Conservation (phyloP, 2,888 invertebrate genomes). For the Zelleria hepariella region DNA sequence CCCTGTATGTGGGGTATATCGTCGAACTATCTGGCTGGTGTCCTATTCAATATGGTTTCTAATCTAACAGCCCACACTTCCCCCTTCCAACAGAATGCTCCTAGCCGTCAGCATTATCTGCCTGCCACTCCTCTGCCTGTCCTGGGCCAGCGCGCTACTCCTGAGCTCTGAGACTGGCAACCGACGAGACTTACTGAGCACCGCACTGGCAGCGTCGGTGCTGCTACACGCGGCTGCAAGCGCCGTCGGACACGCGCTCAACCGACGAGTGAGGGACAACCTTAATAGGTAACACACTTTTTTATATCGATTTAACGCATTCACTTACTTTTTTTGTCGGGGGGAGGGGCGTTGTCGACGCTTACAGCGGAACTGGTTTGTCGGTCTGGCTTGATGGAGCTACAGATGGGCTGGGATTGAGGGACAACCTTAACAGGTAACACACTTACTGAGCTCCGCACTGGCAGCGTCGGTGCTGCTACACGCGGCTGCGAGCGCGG, state of each 20-base stretch:
- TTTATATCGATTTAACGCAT: too few species aligned
- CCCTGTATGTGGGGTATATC: too few species aligned
- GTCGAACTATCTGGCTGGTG: too few species aligned
- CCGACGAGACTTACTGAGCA: conserved; percentile 77
- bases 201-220: conserved; percentile 83
- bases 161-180: conserved; percentile 78
- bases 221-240: conserved; percentile 87
- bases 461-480: conserved; percentile 83
- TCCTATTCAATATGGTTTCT: too few species aligned
- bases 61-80: too few species aligned
- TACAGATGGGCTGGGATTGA: too few species aligned
- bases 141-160: conserved; percentile 79
- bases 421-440: too few species aligned
- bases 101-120: conserved; percentile 91
- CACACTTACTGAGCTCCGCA: conserved; percentile 79
- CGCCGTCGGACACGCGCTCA: conserved; percentile 88
- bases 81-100: conserved; percentile 74
- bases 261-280: conserved; percentile 86
- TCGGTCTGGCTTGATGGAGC: too few species aligned
- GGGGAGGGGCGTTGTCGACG: too few species aligned
- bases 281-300: conserved; percentile 59
- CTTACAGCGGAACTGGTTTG: too few species aligned
- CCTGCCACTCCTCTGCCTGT: conserved; percentile 84
- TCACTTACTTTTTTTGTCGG: not conserved
- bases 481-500: conserved; percentile 86